phyloP scores from a whole-genome alignment of 2,888 invertebrate genomes.

The Mamestra brassicae region DNA sequence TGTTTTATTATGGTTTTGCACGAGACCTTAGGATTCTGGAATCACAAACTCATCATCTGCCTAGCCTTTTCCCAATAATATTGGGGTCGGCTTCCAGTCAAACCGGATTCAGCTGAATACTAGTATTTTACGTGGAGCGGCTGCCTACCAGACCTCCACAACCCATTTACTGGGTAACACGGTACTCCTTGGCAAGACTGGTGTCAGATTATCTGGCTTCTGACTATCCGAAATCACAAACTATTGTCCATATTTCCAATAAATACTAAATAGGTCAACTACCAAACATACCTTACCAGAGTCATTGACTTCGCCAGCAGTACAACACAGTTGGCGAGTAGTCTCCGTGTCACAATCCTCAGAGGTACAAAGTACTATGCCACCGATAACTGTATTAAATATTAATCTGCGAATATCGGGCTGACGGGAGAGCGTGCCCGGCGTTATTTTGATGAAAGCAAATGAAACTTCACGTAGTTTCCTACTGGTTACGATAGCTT shows the following conservation, averaged over 20 bases:
- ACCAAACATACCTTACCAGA: background rate
- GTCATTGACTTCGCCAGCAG: slow-evolving; percentile 5
- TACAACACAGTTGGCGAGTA: background rate
- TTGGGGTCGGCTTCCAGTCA: no score
- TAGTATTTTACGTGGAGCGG: no score
- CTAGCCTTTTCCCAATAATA: no score
- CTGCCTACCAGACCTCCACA: no score
- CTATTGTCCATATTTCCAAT: background rate
- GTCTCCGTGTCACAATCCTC: slow-evolving; percentile 28
- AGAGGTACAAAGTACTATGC: slow-evolving; percentile 23
- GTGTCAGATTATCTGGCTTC: no score
- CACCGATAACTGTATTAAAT: slow-evolving; percentile 51
- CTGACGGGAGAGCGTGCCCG: slow-evolving; percentile 10
- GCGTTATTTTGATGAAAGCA: slow-evolving; percentile 47
- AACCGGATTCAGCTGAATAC: no score
- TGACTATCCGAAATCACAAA: no score
- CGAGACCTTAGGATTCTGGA: no score
- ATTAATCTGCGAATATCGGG: slow-evolving; percentile 47
- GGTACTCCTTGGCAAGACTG: no score
- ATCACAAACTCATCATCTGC: no score
- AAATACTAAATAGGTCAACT: background rate
- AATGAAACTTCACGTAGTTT: slow-evolving; percentile 41
- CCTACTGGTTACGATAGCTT: slow-evolving; percentile 3
- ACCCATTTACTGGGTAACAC: no score
- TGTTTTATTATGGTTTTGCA: no score